Evolutionary conservation across 2,113 vertebrate species (phyloP), one percentile per base, ranked within the genome.

Genomic region (Notarius quadriscutis): DNA sequence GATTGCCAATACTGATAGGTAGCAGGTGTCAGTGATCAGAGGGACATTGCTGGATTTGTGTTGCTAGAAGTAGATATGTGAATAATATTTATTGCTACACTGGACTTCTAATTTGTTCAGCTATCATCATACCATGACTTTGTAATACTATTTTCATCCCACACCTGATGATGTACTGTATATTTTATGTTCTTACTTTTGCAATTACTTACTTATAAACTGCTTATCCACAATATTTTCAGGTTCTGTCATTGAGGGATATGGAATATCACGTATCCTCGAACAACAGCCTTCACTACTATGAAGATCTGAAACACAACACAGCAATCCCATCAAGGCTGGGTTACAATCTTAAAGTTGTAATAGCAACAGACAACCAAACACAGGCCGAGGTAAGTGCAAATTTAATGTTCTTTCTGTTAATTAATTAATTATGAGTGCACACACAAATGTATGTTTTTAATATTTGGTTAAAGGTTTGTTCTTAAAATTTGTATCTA

Each of bases 221-320:
- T 9, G n/a, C 11, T 84, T 65, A 20, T 84, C 18, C 82, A 57
- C 58, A 10, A 75, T 2, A 48, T 75, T 74, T 51, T 71, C 34
- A 99, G 98, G 97, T 96, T 0, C 93, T 99, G 87, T 96, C 97
- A 14, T 95, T 94, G 81, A 93, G 97, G 69, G 98, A 99, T 87
- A 91, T 99, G 83, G 96, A 97, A 92, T 96, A 98, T 87, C 98
- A 99, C 0, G 93, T 97, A 62, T 96, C 96, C 1, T 91, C 93
- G 90, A 95, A 96, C 91, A 94, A 96, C 2, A 85, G 94, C 11
- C 86, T 94, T 9, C 93, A 96, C 65, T 92, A 95, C 67, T 97
- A 96, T 80, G 90, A 92, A 87, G 96, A 97, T 9, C 93, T 96
- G 89, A 96, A 92, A 5, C 91, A 91, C 0, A 92, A 95, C 1